Evolutionary conservation across 1,140 invertebrate species (phyloP), one percentile per base, ranked within the genome.

Genomic region (Grapholita molesta): DNA sequence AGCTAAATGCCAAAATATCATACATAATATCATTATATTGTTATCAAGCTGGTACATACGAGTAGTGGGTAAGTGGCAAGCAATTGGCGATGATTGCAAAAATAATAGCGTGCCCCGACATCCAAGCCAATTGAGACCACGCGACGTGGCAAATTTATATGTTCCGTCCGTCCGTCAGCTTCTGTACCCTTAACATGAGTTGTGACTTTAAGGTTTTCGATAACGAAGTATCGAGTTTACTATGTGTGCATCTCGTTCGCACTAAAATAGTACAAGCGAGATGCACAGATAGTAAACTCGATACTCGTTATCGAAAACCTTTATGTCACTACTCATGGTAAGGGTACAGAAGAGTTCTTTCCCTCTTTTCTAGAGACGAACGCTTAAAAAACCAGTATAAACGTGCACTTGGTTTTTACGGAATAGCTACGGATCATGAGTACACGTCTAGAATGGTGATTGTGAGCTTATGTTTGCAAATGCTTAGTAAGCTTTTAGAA

Each of bases 61-160:
- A 15, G 24, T 24, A 65, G 38, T 48, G 70, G 28, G 66, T 72
- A 68, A 73, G 71, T 25, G 57, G 55, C 15, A 65, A 55, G 64
- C 84, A 86, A 86, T 84, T 85, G 83, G 70, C 67, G 55, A 61
- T 84, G 82, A 88, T 86, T 84, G 84, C 77, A 79, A 80, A 84
- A 80, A 84, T 86, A 85, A 82, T 82, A 64, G 74, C 72, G 70
- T 73, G 55, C 77, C 76, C 77, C 76, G 77, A 77, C 76, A 66
- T 64, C 71, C 85, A 82, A 66, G 65, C 71, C 85, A 84, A 85
- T 85, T 84, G 81, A 78, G 73, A 70, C 70, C 61, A 61, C 33
- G 71, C 76, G 53, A 48, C 25, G 57, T 67, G 23, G 69, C 71
- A 76, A 77, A 75, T 73, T 69, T 78, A 72, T 75, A 71, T 78